Conservation (phyloP, 1,140 invertebrate genomes). For the Drosophila truncata region DNA sequence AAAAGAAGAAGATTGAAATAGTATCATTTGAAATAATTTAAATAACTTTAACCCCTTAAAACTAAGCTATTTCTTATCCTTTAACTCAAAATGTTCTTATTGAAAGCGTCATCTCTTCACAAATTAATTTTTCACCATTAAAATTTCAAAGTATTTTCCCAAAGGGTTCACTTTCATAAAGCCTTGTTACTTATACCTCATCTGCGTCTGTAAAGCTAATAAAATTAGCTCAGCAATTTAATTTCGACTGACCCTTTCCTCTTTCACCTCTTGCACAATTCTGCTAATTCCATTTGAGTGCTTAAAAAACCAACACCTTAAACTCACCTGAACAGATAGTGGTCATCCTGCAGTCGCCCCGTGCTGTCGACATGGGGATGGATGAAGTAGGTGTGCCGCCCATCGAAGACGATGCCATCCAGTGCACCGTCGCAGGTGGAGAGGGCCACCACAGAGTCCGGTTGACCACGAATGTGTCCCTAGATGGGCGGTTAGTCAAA, state of each 20-base stretch:
- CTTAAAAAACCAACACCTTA: neutral
- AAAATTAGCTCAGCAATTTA: neutral
- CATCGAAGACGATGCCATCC: slow-evolving; percentile 93
- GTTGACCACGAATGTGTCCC: slow-evolving; percentile 90
- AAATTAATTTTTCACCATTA: too few species aligned
- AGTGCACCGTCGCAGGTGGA: slow-evolving; percentile 94
- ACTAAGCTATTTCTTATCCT: neutral
- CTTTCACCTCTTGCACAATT: neutral
- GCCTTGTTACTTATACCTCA: neutral
- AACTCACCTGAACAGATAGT: slow-evolving; percentile 81
- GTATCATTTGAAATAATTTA: neutral
- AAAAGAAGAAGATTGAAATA: neutral
- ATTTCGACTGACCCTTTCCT: neutral
- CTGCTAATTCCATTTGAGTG: neutral
- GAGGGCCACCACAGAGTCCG: slow-evolving; percentile 92
- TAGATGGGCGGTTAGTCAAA: slow-evolving; percentile 62
- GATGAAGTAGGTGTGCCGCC: slow-evolving; percentile 91
- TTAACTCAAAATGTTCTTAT: neutral
- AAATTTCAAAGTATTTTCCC: neutral
- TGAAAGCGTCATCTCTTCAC: neutral
- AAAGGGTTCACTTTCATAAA: neutral
- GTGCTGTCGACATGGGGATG: slow-evolving; percentile 84
- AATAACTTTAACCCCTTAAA: neutral
- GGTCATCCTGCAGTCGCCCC: slow-evolving; percentile 73
- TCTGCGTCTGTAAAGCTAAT: neutral